Base-by-base conservation (phyloP, 2,797 vertebrate genomes). In the Darevskia nairensis region DNA sequence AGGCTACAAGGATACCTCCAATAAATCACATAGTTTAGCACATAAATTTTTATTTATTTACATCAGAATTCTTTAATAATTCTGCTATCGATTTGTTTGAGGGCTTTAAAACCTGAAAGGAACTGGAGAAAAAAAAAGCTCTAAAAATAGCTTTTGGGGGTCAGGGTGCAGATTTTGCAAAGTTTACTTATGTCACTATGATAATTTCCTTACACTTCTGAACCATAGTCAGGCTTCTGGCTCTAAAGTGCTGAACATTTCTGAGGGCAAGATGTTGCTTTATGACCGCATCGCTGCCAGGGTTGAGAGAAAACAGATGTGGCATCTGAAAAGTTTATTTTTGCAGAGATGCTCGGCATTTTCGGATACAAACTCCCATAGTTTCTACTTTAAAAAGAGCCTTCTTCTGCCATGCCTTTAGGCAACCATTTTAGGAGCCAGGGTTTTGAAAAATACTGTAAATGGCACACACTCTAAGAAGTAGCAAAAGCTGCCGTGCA, bases 251-350 rank as follows among this genome's bases (percentile, higher is more conserved):
- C 50, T 79, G 85, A 92, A 39, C 3, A 0, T 19, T 88, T 84
- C 41, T 91, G 55, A 85, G 68, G 50, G 88, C 25, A 85, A 94
- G 89, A 81, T 81, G 44, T 66, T 71, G 50, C 75, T 84, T 87
- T 86, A 82, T 8, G 6, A 15, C n/a, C 79, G 2, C 82, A 86
- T 86, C 91, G 93, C 64, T 92, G 41, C 0, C 8, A 89, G 35
- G 68, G 68, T 44, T 87, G 85, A 85, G 84, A 71, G 93, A 91
- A 86, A 80, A 84, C 89, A 96, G 91, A 86, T 93, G 82, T 93
- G 88, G 87, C 76, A 85, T 86, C 21, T 59, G 44, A 94, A 64
- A 87, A 68, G 44, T 77, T 86, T 79, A 83, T 90, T 83, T 82
- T 93, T 87, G 21, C 88, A 61, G 84, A 90, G 94, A 90, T 80